Percentiles rank a stretch among this genome's conserved stretches.
Evolutionary conservation across 2,797 vertebrate genomes (phyloP).

Genomic region (Brachymystax lenok): DNA sequence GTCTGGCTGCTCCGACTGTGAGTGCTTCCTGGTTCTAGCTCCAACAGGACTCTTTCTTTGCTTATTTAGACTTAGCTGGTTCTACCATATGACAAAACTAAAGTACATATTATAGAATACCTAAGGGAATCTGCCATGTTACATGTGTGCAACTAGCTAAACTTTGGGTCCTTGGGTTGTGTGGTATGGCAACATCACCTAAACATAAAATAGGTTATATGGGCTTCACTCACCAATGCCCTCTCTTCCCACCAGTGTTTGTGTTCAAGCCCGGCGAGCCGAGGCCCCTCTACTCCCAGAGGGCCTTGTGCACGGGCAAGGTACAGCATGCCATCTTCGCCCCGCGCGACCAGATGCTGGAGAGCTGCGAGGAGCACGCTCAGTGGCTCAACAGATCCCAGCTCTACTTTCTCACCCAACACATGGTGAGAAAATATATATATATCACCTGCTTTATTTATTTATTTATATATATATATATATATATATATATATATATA

Average conservation of each 20-base stretch:
- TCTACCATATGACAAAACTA: no score
- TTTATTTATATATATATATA: not conserved
- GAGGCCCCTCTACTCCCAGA: conserved; percentile 87
- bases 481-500: not conserved
- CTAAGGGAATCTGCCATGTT: not conserved
- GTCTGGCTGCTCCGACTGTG: conserved; percentile 80
- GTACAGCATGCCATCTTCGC: conserved; percentile 85
- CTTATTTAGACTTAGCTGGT: not conserved
- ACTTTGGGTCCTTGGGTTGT: no score
- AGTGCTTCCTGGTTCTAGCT: conserved; percentile 63
- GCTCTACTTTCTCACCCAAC: conserved; percentile 85
- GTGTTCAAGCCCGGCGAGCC: conserved; percentile 92
- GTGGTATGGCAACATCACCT: not conserved
- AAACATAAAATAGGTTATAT: not conserved
- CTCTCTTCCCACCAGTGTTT: conserved; percentile 79
- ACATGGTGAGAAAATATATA: conserved; percentile 71
- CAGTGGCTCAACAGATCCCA: conserved; percentile 91
- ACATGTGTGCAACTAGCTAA: not conserved
- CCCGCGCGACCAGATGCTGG: conserved; percentile 83
- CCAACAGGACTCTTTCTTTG: not conserved
- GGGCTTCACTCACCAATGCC: not conserved
- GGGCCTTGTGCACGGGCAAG: conserved; percentile 79
- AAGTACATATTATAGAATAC: no score
- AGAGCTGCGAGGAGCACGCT: conserved; percentile 76
- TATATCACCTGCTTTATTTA: no score